Percentiles rank a stretch among this genome's conserved stretches.
Evolutionary conservation across 2,888 invertebrate genomes (phyloP).

Genomic region (Apoderus coryli): DNA sequence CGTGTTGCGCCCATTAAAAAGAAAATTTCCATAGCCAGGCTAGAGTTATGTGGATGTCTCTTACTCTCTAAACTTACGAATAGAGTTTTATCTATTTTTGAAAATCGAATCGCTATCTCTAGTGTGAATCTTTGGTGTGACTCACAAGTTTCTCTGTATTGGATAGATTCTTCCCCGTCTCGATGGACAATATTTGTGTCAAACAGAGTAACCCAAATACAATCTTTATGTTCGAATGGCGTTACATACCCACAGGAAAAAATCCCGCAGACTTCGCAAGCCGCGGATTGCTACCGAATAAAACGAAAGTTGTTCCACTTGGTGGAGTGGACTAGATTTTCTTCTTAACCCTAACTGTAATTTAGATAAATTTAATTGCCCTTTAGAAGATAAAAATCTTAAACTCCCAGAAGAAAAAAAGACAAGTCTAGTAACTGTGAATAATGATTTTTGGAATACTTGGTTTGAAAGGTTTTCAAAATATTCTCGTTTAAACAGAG

Average conservation of each 20-base stretch:
- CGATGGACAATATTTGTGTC: background rate
- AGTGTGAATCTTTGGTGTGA: constrained; percentile 1
- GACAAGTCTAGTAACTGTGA: too few species aligned
- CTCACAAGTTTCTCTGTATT: background rate
- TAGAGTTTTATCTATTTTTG: too few species aligned
- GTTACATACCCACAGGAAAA: background rate
- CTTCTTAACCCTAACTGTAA: too few species aligned
- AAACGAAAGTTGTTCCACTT: background rate
- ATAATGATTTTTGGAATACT: too few species aligned
- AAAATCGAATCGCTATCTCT: too few species aligned
- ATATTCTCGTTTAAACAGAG: too few species aligned
- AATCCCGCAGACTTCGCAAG: background rate
- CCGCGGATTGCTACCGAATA: background rate
- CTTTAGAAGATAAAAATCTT: too few species aligned
- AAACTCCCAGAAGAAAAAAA: too few species aligned
- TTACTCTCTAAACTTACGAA: constrained; percentile 10
- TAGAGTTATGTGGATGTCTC: constrained; percentile 13
- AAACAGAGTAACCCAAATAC: background rate
- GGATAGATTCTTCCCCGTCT: background rate
- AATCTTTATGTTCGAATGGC: background rate
- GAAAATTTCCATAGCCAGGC: constrained; percentile 10
- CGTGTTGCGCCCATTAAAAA: constrained; percentile 19
- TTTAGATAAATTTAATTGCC: too few species aligned
- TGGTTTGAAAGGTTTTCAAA: too few species aligned
- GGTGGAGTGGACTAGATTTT: background rate